phyloP scores from a whole-genome alignment of 2,113 vertebrate species.

The Saimiri boliviensis region DNA sequence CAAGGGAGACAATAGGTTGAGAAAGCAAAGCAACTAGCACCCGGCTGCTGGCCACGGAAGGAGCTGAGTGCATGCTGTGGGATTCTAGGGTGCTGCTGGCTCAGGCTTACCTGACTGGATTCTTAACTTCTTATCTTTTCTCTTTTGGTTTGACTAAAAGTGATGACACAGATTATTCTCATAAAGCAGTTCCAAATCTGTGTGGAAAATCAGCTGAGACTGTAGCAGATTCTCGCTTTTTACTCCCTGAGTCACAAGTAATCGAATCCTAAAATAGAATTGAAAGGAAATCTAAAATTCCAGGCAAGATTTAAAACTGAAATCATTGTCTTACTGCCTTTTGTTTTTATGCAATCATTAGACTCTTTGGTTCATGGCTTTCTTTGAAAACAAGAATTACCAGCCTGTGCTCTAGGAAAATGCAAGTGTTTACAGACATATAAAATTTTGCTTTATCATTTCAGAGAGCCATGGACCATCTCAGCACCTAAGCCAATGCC shows the following conservation, averaged over 20 bases:
- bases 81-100: background rate
- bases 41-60: background rate
- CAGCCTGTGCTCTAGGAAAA: background rate
- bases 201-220: background rate
- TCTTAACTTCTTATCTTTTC: background rate
- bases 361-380: background rate
- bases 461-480: background rate
- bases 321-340: background rate
- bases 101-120: background rate
- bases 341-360: background rate
- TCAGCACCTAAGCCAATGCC: background rate
- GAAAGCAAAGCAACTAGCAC: background rate
- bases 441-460: background rate
- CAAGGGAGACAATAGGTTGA: background rate
- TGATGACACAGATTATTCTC: background rate
- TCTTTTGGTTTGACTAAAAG: background rate
- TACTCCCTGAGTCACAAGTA: background rate
- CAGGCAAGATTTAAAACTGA: constrained; percentile 9
- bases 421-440: background rate
- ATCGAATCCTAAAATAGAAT: background rate
- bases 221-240: background rate
- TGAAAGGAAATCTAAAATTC: constrained; percentile 29
- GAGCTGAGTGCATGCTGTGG: background rate
- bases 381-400: constrained; percentile 3
- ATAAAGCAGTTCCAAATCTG: background rate